A percentile compares a stretch with the other conserved stretches of the same genome.
Evolutionary conservation across 2,113 vertebrate genomes (phyloP).

Genomic region (Oryzias curvinotus): DNA sequence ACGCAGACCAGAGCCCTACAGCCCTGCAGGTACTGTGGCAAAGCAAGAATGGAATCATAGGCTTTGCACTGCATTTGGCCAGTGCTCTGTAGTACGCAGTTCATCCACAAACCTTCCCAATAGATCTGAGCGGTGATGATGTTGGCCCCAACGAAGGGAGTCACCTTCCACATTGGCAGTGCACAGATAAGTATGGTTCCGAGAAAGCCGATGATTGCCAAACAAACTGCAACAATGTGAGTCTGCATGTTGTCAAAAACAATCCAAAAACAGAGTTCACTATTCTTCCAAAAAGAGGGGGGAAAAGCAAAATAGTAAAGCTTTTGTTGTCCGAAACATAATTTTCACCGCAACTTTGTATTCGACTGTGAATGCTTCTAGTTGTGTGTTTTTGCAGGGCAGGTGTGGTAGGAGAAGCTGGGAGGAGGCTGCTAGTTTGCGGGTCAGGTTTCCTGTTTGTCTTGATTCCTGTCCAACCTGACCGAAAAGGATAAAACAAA

Average conservation of each 20-base stretch:
- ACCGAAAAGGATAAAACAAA: neutral
- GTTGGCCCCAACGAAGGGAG: conserved; percentile 86
- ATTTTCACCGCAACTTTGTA: conserved; percentile 9
- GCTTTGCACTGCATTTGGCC: conserved; percentile 82
- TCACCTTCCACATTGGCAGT: conserved; percentile 89
- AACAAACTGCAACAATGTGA: conserved; percentile 80
- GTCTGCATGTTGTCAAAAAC: conserved; percentile 61
- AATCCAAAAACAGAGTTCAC: neutral
- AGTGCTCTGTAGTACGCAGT: conserved; percentile 81
- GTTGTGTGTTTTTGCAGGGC: conserved; percentile 4
- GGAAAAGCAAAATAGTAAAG: neutral
- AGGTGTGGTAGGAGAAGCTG: conserved; percentile 36
- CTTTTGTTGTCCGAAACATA: neutral
- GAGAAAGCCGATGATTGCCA: conserved; percentile 85
- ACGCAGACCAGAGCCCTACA: conserved; percentile 76
- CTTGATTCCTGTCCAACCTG: conserved; percentile 58
- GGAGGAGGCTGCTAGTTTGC: conserved; percentile 60
- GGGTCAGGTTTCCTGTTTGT: conserved; percentile 65
- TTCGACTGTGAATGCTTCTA: conserved; percentile 4
- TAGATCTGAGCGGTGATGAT: conserved; percentile 87
- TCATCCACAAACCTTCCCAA: conserved; percentile 87
- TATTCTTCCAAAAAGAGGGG: neutral
- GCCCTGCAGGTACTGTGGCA: conserved; percentile 76
- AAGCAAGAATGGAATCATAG: conserved; percentile 81
- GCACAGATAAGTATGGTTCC: conserved; percentile 85